A percentile compares a stretch with the other conserved stretches of the same genome.
phyloP scores from a whole-genome alignment of 2,113 vertebrate genomes.

The Elgaria multicarinata region DNA sequence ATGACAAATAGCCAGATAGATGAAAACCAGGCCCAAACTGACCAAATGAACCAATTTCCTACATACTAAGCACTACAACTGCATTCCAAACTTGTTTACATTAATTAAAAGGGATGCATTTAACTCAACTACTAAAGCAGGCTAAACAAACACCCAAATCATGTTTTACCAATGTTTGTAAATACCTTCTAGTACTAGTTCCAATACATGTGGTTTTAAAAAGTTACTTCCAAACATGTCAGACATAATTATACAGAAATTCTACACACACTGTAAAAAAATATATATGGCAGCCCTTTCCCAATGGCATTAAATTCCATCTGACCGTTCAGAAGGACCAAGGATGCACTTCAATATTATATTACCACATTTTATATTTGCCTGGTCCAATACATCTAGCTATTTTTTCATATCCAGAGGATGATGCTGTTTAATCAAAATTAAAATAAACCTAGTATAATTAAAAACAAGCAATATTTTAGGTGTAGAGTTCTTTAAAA shows the following conservation, averaged over 20 bases:
- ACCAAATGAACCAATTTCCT: constrained; percentile 46
- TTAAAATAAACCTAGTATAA: background rate
- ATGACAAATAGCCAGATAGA: constrained; percentile 11
- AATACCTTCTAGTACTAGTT: constrained; percentile 45
- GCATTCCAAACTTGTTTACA: constrained; percentile 44
- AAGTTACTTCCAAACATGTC: constrained; percentile 49
- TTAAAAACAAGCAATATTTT: background rate
- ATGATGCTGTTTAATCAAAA: constrained; percentile 1
- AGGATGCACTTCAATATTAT: background rate
- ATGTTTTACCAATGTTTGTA: constrained; percentile 55
- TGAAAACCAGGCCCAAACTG: background rate
- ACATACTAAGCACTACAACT: constrained; percentile 41
- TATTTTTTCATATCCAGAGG: background rate
- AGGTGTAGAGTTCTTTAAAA: constrained; percentile 10
- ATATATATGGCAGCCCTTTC: background rate
- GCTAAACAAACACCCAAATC: constrained; percentile 54
- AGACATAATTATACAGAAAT: constrained; percentile 40
- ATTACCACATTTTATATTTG: constrained; percentile 7
- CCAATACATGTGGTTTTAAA: constrained; percentile 40
- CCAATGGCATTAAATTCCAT: background rate
- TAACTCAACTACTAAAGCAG: constrained; percentile 31
- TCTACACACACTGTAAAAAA: constrained; percentile 36
- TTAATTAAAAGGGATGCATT: constrained; percentile 48
- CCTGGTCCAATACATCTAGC: background rate
- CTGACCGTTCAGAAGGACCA: constrained; percentile 13